These are phyloP conservation scores for Orchestia grillus DNA, from an alignment of 1,140 invertebrate genomes.

Conservation along the genomic window DNA sequence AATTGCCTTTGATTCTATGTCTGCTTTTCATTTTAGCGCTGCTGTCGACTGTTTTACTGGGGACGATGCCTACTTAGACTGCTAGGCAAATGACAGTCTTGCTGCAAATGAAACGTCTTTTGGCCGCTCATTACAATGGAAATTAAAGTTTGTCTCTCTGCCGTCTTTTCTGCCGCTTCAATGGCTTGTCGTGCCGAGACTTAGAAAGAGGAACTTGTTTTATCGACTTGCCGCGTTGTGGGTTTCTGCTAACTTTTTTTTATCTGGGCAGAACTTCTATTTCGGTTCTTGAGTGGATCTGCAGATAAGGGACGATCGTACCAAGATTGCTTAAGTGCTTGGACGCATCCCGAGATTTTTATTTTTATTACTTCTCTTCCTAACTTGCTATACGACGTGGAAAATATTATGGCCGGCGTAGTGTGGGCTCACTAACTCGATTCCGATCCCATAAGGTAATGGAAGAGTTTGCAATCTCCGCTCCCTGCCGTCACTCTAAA, in stretches of 20 bases:
- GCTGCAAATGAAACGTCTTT: slow-evolving; percentile 54
- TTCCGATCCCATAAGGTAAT: slow-evolving; percentile 44
- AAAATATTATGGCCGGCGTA: slow-evolving; percentile 30
- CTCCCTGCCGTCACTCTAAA: slow-evolving; percentile 50
- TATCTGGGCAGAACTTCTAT: slow-evolving; percentile 26
- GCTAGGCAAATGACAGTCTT: slow-evolving; percentile 29
- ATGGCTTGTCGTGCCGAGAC: slow-evolving; percentile 53
- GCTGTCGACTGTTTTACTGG: neutral
- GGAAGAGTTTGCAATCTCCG: slow-evolving; percentile 44
- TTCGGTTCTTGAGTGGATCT: slow-evolving; percentile 50
- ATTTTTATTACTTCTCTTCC: neutral
- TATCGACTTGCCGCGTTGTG: slow-evolving; percentile 53
- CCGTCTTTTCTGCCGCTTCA: slow-evolving; percentile 50
- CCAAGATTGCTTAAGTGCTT: slow-evolving; percentile 18
- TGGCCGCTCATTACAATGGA: slow-evolving; percentile 56
- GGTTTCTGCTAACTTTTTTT: slow-evolving; percentile 53
- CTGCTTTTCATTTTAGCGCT: slow-evolving; percentile 2
- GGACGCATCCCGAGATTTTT: slow-evolving; percentile 39
- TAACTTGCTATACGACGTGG: neutral
- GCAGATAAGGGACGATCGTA: slow-evolving; percentile 21
- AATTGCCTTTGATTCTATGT: neutral
- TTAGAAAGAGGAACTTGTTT: slow-evolving; percentile 49
- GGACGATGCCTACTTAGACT: slow-evolving; percentile 49
- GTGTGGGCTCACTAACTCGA: slow-evolving; percentile 33
- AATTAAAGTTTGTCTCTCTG: slow-evolving; percentile 54